Conservation (phyloP, 2,113 vertebrate genomes). For the Rostratula benghalensis region DNA sequence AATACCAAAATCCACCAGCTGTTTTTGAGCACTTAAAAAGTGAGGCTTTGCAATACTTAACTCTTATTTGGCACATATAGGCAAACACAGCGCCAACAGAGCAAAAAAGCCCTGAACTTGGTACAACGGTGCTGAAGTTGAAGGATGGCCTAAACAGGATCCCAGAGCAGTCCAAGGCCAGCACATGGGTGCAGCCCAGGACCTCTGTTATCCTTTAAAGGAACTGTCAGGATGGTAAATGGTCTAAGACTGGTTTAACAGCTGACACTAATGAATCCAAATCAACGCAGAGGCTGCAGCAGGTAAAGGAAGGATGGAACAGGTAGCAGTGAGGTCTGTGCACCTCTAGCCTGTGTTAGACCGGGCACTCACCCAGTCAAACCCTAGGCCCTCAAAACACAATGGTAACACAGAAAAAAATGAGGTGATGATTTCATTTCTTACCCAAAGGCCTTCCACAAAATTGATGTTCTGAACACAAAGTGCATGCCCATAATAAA, state of each 20-base stretch:
- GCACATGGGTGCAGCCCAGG: fast-evolving
- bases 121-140: neutral
- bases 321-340: neutral
- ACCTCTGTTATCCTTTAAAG: neutral
- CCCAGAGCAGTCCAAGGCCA: neutral
- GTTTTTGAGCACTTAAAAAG: neutral
- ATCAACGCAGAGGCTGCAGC: neutral
- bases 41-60: neutral
- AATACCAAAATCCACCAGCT: neutral
- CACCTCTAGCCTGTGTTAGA: neutral
- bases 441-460: neutral
- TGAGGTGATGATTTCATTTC: fast-evolving
- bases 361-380: fast-evolving
- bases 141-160: neutral
- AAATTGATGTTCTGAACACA: neutral
- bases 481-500: neutral
- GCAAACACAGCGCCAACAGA: neutral
- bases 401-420: neutral
- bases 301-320: neutral
- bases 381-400: neutral
- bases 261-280: neutral
- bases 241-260: neutral
- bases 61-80: fast-evolving
- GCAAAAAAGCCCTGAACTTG: neutral
- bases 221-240: neutral